Conservation (phyloP, 2,113 vertebrate genomes). For the Alouatta palliata region DNA sequence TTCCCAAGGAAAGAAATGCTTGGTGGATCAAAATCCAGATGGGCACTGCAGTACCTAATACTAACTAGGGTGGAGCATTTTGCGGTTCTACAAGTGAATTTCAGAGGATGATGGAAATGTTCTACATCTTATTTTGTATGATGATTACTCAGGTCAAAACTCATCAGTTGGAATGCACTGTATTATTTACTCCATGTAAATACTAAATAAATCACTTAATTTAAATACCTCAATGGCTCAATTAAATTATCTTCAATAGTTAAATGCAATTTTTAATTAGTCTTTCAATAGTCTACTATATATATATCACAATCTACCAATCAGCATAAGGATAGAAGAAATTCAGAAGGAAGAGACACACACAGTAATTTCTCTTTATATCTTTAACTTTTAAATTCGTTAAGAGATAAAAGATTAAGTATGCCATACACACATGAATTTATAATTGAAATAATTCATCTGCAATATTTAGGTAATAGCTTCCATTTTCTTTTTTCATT, state of each 20-base stretch:
- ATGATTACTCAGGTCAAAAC: neutral
- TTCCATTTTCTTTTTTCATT: neutral
- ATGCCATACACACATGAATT: neutral
- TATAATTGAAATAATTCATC: neutral
- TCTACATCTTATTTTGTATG: neutral
- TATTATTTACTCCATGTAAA: neutral
- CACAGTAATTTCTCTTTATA: neutral
- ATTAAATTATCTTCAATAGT: neutral
- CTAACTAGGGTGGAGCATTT: neutral
- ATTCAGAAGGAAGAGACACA: neutral
- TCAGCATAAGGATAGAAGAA: neutral
- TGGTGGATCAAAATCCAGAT: neutral
- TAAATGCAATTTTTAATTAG: neutral
- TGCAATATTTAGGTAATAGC: neutral
- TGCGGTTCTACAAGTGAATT: no score
- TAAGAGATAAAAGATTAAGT: neutral
- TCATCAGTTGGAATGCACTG: neutral
- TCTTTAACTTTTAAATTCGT: neutral
- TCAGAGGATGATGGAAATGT: neutral
- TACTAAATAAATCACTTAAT: neutral
- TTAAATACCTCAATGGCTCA: neutral
- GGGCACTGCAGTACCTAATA: rapidly evolving
- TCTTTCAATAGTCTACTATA: neutral
- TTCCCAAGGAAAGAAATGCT: neutral
- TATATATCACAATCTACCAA: neutral